Conservation (phyloP, 2,888 invertebrate species). For the Palloptera scutellata region DNA sequence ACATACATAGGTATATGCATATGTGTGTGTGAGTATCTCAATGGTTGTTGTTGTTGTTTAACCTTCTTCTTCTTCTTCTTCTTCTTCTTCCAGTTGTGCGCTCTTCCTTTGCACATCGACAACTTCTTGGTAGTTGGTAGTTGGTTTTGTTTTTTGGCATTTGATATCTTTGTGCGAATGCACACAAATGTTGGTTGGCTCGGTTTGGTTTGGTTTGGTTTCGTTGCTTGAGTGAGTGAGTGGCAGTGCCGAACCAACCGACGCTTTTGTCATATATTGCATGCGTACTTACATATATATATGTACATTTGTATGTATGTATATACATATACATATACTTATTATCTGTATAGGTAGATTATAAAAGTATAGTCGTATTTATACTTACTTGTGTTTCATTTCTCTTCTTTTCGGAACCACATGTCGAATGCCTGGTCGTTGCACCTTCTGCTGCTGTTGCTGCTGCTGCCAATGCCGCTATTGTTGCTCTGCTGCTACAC, state of each 20-base stretch:
- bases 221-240: too few relatives aligned
- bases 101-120: background rate
- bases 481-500: background rate
- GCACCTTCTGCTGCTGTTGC: constrained; percentile 5
- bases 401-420: constrained; percentile 3
- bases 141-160: constrained; percentile 16
- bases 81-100: background rate
- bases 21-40: background rate
- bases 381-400: constrained; percentile 3
- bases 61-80: background rate
- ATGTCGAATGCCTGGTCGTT: constrained; percentile 12
- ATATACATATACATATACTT: background rate
- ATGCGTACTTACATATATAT: background rate
- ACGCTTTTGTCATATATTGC: constrained; percentile 1
- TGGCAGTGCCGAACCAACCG: too few relatives aligned
- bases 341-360: background rate
- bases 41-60: constrained; percentile 1
- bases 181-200: background rate
- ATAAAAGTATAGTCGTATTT: background rate
- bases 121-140: background rate
- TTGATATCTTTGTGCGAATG: constrained; percentile 11
- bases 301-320: background rate
- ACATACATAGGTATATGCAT: constrained; percentile 16
- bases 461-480: background rate
- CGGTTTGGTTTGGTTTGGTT: background rate